phyloP scores from a whole-genome alignment of 2,113 vertebrate species.

The Scartelaos histophorus region DNA sequence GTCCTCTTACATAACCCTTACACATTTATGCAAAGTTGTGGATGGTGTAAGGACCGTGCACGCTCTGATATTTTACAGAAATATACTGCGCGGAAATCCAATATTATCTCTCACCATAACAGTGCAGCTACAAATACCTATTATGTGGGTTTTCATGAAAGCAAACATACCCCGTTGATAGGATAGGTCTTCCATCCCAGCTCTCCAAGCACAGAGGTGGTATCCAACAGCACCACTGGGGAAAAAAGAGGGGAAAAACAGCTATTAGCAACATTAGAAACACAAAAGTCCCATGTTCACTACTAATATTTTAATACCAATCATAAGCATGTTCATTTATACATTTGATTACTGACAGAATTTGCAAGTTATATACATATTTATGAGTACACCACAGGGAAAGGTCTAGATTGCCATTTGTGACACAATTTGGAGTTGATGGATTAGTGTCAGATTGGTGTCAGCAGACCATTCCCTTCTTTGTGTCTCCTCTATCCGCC shows the following conservation, averaged over 20 bases:
- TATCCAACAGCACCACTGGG: conserved; percentile 92
- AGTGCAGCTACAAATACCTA: too few relatives aligned
- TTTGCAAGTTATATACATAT: conserved; percentile 58
- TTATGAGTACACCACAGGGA: conserved; percentile 35
- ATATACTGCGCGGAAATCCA: too few relatives aligned
- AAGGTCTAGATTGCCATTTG: conserved; percentile 37
- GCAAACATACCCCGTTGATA: conserved; percentile 89
- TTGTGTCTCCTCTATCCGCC: conserved; percentile 22
- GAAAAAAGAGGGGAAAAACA: conserved; percentile 35
- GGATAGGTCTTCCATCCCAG: conserved; percentile 95
- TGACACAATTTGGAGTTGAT: conserved; percentile 61
- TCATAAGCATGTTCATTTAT: conserved; percentile 55
- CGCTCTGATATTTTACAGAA: too few relatives aligned
- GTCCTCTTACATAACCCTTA: too few relatives aligned
- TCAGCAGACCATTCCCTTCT: conserved; percentile 58
- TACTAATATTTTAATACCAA: conserved; percentile 56
- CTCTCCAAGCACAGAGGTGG: conserved; percentile 88
- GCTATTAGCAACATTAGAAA: conserved; percentile 53
- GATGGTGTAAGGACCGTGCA: too few relatives aligned
- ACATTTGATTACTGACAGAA: conserved; percentile 49
- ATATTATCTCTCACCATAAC: too few relatives aligned
- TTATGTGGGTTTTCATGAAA: neutral
- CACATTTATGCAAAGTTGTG: too few relatives aligned
- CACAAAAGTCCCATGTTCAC: conserved; percentile 45
- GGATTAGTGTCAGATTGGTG: conserved; percentile 70